Evolutionary conservation across 2,888 invertebrate genomes (phyloP).

Genomic region (Busseola fusca): DNA sequence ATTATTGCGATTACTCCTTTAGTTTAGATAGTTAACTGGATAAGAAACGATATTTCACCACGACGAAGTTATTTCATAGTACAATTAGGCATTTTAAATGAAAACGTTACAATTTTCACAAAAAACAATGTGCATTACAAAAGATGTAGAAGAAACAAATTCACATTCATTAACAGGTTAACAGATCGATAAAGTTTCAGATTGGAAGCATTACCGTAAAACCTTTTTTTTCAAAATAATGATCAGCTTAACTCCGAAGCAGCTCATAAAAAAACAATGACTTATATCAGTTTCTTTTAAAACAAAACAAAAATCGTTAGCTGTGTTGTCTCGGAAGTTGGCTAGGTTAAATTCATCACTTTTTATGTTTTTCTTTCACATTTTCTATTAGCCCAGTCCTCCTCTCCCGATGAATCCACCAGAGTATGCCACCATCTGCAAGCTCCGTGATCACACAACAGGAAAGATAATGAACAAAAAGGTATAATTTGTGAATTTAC

Average conservation of each 20-base stretch:
- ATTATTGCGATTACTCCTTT: neutral
- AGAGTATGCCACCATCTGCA: constrained; percentile 77
- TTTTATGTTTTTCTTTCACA: constrained; percentile 47
- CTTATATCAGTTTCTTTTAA: neutral
- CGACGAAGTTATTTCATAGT: too few relatives aligned
- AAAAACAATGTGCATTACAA: too few relatives aligned
- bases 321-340: neutral
- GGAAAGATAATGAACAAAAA: constrained; percentile 67
- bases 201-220: neutral
- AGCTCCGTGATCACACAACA: constrained; percentile 69
- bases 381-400: constrained; percentile 52
- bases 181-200: neutral
- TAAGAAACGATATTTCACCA: too few relatives aligned
- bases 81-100: too few relatives aligned
- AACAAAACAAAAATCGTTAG: neutral
- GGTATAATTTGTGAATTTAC: constrained; percentile 66
- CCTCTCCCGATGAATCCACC: constrained; percentile 65
- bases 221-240: neutral
- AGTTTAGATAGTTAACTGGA: too few relatives aligned
- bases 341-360: constrained; percentile 26
- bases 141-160: neutral
- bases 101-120: too few relatives aligned
- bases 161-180: neutral
- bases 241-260: neutral
- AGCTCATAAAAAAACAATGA: neutral